Conservation (phyloP, 2,113 vertebrate species). For the Crocuta crocuta region DNA sequence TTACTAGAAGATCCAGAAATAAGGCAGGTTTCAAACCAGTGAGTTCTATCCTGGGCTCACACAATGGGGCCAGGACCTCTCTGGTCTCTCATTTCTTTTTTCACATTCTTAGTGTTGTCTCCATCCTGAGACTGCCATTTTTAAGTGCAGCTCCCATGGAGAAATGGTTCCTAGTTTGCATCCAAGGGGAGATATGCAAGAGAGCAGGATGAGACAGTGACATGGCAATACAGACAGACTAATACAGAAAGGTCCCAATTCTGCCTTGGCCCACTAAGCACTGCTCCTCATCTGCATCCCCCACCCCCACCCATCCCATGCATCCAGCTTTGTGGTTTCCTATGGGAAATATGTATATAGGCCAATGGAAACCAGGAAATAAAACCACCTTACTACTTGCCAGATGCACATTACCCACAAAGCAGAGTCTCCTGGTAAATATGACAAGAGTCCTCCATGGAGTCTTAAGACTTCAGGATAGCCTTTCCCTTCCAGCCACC, state of each 20-base stretch:
- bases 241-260: not conserved
- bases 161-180: not conserved
- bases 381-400: not conserved
- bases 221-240: not conserved
- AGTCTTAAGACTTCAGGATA: not conserved
- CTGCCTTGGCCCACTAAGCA: not conserved
- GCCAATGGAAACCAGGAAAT: not conserved
- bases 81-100: not conserved
- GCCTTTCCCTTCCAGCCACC: not conserved
- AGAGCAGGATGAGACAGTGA: not conserved
- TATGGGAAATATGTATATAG: rapidly evolving
- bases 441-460: not conserved
- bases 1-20: conserved; percentile 9
- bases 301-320: not conserved
- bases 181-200: not conserved
- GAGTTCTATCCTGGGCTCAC: not conserved
- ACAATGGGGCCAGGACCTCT: not conserved
- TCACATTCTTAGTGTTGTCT: not conserved
- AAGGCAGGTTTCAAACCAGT: not conserved
- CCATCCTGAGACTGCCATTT: not conserved
- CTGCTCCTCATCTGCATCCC: not conserved
- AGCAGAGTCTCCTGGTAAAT: not conserved
- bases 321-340: not conserved
- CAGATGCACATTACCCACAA: not conserved
- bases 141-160: not conserved